Conservation (phyloP, 2,888 invertebrate genomes). For the Drosophila mulleri region DNA sequence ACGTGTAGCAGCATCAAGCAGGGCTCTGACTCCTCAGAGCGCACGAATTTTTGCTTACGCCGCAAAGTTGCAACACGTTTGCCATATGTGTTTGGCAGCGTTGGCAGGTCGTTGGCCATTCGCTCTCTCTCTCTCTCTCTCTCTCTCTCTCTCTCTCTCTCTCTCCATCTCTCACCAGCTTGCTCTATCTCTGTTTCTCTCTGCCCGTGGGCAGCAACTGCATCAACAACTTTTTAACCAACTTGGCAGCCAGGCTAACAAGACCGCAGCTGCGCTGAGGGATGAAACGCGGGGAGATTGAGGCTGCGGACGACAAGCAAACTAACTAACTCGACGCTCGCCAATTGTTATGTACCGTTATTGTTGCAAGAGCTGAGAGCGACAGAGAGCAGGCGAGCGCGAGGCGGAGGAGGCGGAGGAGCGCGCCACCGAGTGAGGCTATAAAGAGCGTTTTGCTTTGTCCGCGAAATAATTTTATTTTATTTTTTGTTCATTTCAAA, state of each 20-base stretch:
- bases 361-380: conserved; percentile 50
- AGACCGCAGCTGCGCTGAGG: conserved; percentile 51
- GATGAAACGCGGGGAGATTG: not conserved
- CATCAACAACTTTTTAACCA: conserved; percentile 79
- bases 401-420: no score
- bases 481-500: conserved; percentile 32
- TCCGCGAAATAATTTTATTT: conserved; percentile 69
- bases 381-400: not conserved
- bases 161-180: not conserved
- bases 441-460: conserved; percentile 59
- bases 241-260: conserved; percentile 75
- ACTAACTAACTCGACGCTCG: conserved; percentile 75
- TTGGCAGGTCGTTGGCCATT: conserved; percentile 68
- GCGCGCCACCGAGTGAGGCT: not conserved
- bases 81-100: conserved; percentile 29
- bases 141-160: not conserved
- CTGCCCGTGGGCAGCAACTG: conserved; percentile 49
- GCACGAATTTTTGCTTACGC: conserved; percentile 53
- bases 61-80: conserved; percentile 69
- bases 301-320: conserved; percentile 35
- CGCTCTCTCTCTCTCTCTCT: conserved; percentile 2
- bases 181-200: not conserved
- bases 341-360: conserved; percentile 74
- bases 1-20: conserved; percentile 3
- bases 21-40: conserved; percentile 8